Conservation (phyloP, 2,888 invertebrate species). For the Lepidocyrtinus sp. region DNA sequence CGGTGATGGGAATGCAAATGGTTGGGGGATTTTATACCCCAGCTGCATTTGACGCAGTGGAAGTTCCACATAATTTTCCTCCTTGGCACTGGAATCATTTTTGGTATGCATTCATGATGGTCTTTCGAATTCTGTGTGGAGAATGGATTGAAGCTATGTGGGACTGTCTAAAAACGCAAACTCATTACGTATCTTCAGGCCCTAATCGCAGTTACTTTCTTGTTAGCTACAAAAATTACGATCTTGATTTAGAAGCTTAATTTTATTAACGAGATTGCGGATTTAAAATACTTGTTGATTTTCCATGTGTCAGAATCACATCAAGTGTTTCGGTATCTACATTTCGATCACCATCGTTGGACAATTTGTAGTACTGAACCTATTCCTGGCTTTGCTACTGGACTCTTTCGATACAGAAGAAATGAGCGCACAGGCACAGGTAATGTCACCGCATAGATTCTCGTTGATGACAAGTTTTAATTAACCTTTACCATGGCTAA, state of each 20-base stretch:
- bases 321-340: conserved; percentile 89
- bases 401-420: conserved; percentile 97
- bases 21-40: conserved; percentile 93
- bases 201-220: background rate
- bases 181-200: conserved; percentile 9
- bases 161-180: conserved; percentile 96
- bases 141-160: conserved; percentile 98
- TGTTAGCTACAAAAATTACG: background rate
- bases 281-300: background rate
- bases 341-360: conserved; percentile 96
- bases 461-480: too few species aligned
- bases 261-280: background rate
- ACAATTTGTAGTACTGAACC: conserved; percentile 97
- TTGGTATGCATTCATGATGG: conserved; percentile 98
- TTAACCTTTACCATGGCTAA: background rate
- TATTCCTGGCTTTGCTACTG: conserved; percentile 97
- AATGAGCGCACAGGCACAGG: conserved; percentile 91
- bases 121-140: too few species aligned
- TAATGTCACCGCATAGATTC: too few species aligned
- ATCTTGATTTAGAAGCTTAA: background rate
- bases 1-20: conserved; percentile 97
- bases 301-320: background rate
- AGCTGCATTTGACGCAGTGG: conserved; percentile 83
- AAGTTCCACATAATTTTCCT: conserved; percentile 74
- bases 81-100: conserved; percentile 98